Percentiles rank a stretch among this genome's conserved stretches.
phyloP scores from a whole-genome alignment of 2,888 invertebrate species.

The Microctonus aethiopoides region DNA sequence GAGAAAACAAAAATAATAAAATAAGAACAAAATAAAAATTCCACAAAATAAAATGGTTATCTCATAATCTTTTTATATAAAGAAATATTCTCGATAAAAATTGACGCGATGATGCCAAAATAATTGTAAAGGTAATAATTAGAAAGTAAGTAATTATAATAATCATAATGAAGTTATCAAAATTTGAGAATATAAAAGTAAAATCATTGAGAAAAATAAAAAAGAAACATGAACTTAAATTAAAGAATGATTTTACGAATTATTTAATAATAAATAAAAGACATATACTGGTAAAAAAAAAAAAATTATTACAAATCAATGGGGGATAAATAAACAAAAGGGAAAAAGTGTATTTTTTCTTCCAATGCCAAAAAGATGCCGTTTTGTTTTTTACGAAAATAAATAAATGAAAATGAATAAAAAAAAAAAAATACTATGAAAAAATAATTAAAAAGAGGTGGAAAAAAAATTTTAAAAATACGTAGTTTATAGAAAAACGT shows the following conservation, averaged over 20 bases:
- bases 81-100: slow-evolving; percentile 44
- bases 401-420: slow-evolving; percentile 51
- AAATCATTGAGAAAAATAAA: slow-evolving; percentile 30
- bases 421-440: slow-evolving; percentile 49
- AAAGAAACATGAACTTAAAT: background rate
- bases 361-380: slow-evolving; percentile 67
- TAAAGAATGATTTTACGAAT: background rate
- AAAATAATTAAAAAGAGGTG: slow-evolving; percentile 29
- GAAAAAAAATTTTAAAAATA: slow-evolving; percentile 34
- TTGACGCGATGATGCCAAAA: slow-evolving; percentile 65
- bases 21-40: slow-evolving; percentile 35
- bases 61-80: slow-evolving; percentile 29
- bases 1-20: slow-evolving; percentile 29
- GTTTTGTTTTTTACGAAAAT: slow-evolving; percentile 65
- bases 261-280: slow-evolving; percentile 25
- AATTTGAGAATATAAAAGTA: slow-evolving; percentile 46
- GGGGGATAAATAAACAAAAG: slow-evolving; percentile 40
- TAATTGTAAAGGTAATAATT: slow-evolving; percentile 65
- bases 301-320: slow-evolving; percentile 32
- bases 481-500: slow-evolving; percentile 52
- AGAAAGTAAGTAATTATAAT: slow-evolving; percentile 60
- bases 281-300: slow-evolving; percentile 37
- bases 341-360: slow-evolving; percentile 65
- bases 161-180: slow-evolving; percentile 55
- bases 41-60: slow-evolving; percentile 10